phyloP scores from a whole-genome alignment of 2,888 invertebrate genomes.

The Galeruca laticollis region DNA sequence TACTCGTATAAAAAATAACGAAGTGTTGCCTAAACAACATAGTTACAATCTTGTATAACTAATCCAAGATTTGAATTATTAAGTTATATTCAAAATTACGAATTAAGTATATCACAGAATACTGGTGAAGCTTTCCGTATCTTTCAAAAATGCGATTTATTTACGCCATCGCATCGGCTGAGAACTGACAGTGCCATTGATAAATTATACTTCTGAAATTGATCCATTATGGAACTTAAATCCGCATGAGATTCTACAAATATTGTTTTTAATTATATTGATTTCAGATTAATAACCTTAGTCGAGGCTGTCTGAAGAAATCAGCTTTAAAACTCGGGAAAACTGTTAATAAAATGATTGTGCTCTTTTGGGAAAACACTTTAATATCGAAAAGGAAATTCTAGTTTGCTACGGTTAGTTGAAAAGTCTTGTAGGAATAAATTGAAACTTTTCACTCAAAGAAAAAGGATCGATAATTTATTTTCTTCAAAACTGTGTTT shows the following conservation, averaged over 20 bases:
- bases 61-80: no score
- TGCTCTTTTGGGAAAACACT: constrained; percentile 3
- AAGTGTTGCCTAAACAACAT: no score
- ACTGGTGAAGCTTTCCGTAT: not conserved
- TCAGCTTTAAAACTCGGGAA: constrained; percentile 8
- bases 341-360: constrained; percentile 12
- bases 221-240: constrained; percentile 25
- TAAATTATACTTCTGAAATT: constrained; percentile 22
- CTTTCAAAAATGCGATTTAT: not conserved
- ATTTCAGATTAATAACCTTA: constrained; percentile 37
- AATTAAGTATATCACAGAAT: no score
- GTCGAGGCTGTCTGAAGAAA: not conserved
- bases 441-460: not conserved
- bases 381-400: constrained; percentile 2
- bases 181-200: constrained; percentile 13
- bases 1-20: no score
- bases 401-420: not conserved
- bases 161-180: not conserved
- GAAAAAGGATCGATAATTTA: no score
- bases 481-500: not conserved
- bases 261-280: constrained; percentile 40
- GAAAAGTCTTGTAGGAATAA: not conserved
- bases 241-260: constrained; percentile 30
- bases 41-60: no score
- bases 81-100: no score